These are phyloP conservation scores for Hydrozoanthus gracilis DNA, from an alignment of 92 coral and sea anemone genomes.

Conservation along the genomic window DNA sequence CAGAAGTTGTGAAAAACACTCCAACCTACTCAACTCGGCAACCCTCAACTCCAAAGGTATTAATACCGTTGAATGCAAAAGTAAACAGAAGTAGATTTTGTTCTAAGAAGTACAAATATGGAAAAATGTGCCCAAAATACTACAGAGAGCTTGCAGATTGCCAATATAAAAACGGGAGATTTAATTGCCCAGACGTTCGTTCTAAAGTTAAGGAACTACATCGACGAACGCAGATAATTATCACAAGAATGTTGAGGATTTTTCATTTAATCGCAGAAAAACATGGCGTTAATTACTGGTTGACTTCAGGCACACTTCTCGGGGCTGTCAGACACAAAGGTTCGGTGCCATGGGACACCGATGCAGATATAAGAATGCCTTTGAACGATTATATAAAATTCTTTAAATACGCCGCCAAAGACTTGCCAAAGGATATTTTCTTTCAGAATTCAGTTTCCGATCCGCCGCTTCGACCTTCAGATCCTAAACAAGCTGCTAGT, in stretches of 20 bases:
- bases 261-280: constrained; percentile 70
- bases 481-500: neutral
- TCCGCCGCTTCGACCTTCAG: constrained; percentile 59
- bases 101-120: constrained; percentile 29
- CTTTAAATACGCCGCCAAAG: constrained; percentile 67
- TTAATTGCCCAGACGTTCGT: constrained; percentile 71
- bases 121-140: constrained; percentile 72
- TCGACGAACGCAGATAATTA: constrained; percentile 70
- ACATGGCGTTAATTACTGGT: constrained; percentile 69
- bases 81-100: constrained; percentile 1
- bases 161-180: neutral
- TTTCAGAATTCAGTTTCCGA: constrained; percentile 78
- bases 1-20: neutral
- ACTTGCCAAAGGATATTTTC: constrained; percentile 71
- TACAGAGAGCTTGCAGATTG: constrained; percentile 67
- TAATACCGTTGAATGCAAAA: neutral
- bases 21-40: neutral
- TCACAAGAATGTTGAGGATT: constrained; percentile 64
- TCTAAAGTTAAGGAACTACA: neutral
- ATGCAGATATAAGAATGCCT: constrained; percentile 69
- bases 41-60: neutral
- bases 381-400: constrained; percentile 71
- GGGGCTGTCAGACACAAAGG: constrained; percentile 84
- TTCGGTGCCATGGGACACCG: constrained; percentile 79
- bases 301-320: constrained; percentile 68